A percentile compares a stretch with the other conserved stretches of the same genome.
phyloP scores from a whole-genome alignment of 2,888 invertebrate species.

The Dicroscelio sp. region DNA sequence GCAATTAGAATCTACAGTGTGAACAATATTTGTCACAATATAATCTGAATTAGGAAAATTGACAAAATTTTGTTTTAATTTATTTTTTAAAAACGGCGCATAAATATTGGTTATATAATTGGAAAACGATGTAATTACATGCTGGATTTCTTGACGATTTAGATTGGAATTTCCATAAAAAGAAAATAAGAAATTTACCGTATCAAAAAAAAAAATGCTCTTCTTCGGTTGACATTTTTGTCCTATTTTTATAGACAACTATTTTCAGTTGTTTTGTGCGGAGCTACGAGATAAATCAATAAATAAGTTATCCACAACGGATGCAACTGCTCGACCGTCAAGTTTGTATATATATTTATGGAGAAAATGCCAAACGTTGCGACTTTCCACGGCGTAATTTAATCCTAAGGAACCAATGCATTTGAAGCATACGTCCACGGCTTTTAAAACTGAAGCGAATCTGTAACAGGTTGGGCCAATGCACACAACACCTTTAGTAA shows the following conservation, averaged over 20 bases:
- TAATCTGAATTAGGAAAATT: no score
- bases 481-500: background rate
- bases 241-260: background rate
- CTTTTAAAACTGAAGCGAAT: background rate
- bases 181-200: conserved; percentile 1
- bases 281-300: conserved; percentile 4
- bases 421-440: background rate
- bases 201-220: conserved; percentile 18
- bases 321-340: background rate
- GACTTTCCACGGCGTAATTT: background rate
- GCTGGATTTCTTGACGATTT: conserved; percentile 1
- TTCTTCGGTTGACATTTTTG: background rate
- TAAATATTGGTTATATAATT: conserved; percentile 7
- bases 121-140: conserved; percentile 4
- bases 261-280: background rate
- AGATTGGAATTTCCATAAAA: conserved; percentile 7
- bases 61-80: conserved; percentile 6
- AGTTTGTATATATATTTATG: background rate
- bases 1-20: no score
- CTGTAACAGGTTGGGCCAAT: background rate
- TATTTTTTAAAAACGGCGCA: conserved; percentile 3
- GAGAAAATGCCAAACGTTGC: background rate
- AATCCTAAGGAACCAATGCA: background rate
- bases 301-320: conserved; percentile 4
- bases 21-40: no score